A percentile compares a stretch with the other conserved stretches of the same genome.
phyloP scores from a whole-genome alignment of 2,113 vertebrate genomes.

The Dissostichus mawsoni region DNA sequence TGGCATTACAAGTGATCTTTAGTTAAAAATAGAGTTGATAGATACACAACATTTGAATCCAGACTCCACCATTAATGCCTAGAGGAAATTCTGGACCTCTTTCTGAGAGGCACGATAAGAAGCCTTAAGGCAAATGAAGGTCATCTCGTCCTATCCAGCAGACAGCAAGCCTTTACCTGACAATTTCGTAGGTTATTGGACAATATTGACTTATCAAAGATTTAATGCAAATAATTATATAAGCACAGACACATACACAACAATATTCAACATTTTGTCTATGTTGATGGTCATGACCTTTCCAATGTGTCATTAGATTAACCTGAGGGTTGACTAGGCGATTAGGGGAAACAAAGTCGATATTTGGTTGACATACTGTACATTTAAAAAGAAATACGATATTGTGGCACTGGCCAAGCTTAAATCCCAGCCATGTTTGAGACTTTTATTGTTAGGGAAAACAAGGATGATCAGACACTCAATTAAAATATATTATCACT shows the following conservation, averaged over 20 bases:
- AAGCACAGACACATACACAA: neutral
- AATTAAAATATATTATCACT: conserved; percentile 24
- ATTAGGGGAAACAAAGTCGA: neutral
- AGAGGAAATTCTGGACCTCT: neutral
- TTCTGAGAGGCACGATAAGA: neutral
- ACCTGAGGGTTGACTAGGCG: neutral
- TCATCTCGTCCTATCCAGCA: neutral
- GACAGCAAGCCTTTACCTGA: neutral
- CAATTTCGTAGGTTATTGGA: no score
- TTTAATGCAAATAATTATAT: neutral
- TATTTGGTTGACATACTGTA: no score
- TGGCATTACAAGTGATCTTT: neutral
- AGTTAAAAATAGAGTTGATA: neutral
- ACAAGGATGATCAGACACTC: neutral
- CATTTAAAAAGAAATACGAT: no score
- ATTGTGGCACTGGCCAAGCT: neutral
- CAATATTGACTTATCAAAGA: neutral
- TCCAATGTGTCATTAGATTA: neutral
- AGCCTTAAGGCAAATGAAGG: conserved; percentile 7
- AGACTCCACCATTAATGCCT: neutral
- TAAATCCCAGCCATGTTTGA: neutral
- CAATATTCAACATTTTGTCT: neutral
- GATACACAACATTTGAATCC: neutral
- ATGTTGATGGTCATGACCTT: neutral
- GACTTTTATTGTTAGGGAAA: neutral